Base-by-base conservation (phyloP, 2,888 invertebrate genomes). In the Nipponacmea schrenckii region DNA sequence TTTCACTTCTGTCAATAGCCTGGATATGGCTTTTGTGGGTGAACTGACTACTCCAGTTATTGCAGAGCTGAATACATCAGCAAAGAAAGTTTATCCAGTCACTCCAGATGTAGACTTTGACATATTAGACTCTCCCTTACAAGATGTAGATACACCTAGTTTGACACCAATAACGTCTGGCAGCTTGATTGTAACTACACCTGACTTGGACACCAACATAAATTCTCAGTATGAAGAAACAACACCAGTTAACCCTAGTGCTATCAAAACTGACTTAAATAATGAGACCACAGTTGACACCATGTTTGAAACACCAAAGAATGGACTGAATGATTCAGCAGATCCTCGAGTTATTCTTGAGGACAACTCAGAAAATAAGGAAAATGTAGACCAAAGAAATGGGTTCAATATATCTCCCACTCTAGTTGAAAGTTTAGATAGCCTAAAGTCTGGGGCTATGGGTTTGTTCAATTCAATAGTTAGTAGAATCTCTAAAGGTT, bases 51-150 rank as follows among this genome's bases (percentile, higher is more conserved):
- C 56, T 8, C 56, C 56, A 56, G 20, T 56, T 12, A 24, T 56
- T 24, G 12, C 20, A 10, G 20, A 56, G 24, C 20, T 56, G 24
- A 56, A 56, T 24, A 56, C 56, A 24, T 56, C 56, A 24, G 24
- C 56, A 12, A 56, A 56, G 56, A 56, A 56, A 56, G 56, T 56
- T 24, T 56, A 56, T 56, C 56, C 56, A 56, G 56, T 56, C 56
- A 56, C 56, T 12, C 56, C 56, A 56, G 56, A 56, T 56, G 56
- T 56, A 24, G 56, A 56, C 24, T 20, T 24, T 24, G 56, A 56
- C 24, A 56, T 56, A 20, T 24, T 56, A 56, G 56, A 20, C 12
- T 20, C 20, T 56, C 24, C 56, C n/a, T 24, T 24, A 24, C 24
- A 12, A 24, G 20, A 20, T 56, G 56, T 56, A 20, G n/a, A 24